Percentiles rank a stretch among this genome's conserved stretches.
These are phyloP conservation scores for Thrips palmi DNA, from an alignment of 1,140 invertebrate genomes.

Conservation along the genomic window DNA sequence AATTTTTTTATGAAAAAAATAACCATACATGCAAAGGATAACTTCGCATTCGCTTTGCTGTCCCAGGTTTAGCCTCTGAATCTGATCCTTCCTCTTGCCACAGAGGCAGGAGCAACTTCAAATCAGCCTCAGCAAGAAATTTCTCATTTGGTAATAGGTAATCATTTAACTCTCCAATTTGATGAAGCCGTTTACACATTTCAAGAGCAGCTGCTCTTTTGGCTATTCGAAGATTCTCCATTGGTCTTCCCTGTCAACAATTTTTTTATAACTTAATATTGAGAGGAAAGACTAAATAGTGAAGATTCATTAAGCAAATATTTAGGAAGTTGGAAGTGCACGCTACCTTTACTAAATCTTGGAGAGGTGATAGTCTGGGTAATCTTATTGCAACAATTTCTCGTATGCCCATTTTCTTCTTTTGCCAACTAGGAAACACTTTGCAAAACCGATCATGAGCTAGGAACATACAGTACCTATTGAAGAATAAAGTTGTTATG, in stretches of 20 bases:
- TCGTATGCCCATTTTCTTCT: neutral
- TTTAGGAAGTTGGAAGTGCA: too few relatives aligned
- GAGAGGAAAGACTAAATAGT: neutral
- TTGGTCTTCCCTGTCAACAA: slow-evolving; percentile 35
- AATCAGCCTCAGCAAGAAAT: slow-evolving; percentile 17
- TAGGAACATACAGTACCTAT: slow-evolving; percentile 53
- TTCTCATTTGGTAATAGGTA: slow-evolving; percentile 50
- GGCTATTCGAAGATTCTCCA: slow-evolving; percentile 38
- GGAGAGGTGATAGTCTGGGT: too few relatives aligned
- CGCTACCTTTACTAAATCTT: too few relatives aligned
- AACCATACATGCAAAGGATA: slow-evolving; percentile 24
- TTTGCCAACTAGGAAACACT: slow-evolving; percentile 12
- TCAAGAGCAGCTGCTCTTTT: slow-evolving; percentile 66
- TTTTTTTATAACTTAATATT: too few relatives aligned
- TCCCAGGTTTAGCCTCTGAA: slow-evolving; percentile 34
- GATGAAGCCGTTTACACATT: slow-evolving; percentile 49
- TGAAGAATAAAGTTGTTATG: neutral
- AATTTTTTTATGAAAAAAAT: slow-evolving; percentile 3
- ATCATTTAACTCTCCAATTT: slow-evolving; percentile 57
- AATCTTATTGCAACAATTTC: slow-evolving; percentile 1
- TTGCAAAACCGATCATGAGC: slow-evolving; percentile 9
- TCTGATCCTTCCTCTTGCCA: slow-evolving; percentile 28
- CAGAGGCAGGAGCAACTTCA: slow-evolving; percentile 27
- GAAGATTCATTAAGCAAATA: too few relatives aligned
- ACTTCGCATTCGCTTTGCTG: slow-evolving; percentile 46